These are phyloP conservation scores for Botrylloides violaceus DNA, from an alignment of 23 tunicate genomes.

Conservation along the genomic window DNA sequence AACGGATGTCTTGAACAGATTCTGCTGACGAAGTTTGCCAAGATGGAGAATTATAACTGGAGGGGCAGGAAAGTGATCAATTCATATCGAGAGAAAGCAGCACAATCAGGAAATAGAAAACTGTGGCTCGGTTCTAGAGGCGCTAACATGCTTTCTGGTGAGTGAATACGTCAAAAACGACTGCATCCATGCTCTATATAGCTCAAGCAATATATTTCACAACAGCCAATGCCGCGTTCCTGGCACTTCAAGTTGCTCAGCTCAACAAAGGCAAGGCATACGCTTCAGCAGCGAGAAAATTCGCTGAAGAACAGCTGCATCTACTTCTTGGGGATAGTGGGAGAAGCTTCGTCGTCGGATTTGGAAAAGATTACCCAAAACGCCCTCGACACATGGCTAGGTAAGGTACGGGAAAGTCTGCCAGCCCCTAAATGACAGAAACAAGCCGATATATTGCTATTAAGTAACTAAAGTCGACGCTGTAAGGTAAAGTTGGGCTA, in stretches of 20 bases:
- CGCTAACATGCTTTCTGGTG: constrained; percentile 14
- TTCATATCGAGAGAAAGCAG: background rate
- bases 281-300: background rate
- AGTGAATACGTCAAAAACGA: too few species aligned
- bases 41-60: background rate
- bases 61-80: background rate
- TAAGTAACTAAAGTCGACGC: too few species aligned
- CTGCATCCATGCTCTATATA: too few species aligned
- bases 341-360: constrained; percentile 20
- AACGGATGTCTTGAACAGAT: constrained; percentile 4
- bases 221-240: constrained; percentile 14
- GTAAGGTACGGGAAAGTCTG: background rate
- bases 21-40: constrained; percentile 5
- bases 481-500: too few species aligned
- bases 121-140: constrained; percentile 5
- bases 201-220: too few species aligned
- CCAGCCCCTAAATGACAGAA: background rate
- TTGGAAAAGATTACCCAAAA: constrained; percentile 15
- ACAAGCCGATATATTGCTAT: too few species aligned
- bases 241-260: constrained; percentile 8
- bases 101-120: background rate
- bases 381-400: constrained; percentile 28
- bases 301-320: constrained; percentile 17
- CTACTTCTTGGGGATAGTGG: constrained; percentile 5
- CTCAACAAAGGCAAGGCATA: background rate